These are phyloP conservation scores for Heterochromis multidens DNA, from an alignment of 2,113 vertebrate species.

Conservation along the genomic window DNA sequence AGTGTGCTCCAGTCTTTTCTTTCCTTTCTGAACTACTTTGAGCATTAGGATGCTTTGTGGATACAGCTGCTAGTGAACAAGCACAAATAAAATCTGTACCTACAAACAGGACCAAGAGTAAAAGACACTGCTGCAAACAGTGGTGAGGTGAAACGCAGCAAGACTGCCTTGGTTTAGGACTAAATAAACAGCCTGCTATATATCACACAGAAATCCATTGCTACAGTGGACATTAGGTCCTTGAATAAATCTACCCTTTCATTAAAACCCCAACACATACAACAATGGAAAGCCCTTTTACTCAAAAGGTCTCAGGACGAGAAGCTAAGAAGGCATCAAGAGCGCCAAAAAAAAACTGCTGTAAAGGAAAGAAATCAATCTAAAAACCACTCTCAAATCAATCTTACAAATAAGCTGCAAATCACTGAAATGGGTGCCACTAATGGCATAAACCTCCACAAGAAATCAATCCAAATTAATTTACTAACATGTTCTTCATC, in stretches of 20 bases:
- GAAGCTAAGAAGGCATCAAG: neutral
- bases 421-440: neutral
- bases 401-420: neutral
- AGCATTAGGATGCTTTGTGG: neutral
- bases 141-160: conserved; percentile 9
- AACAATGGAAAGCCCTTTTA: neutral
- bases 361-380: neutral
- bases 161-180: neutral
- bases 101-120: neutral
- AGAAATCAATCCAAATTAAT: neutral
- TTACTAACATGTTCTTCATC: neutral
- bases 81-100: neutral
- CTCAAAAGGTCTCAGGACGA: neutral
- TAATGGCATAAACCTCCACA: neutral
- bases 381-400: neutral
- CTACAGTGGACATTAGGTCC: neutral
- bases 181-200: conserved; percentile 22
- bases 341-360: neutral
- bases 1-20: neutral
- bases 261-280: conserved; percentile 18
- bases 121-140: neutral
- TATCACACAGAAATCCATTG: conserved; percentile 10
- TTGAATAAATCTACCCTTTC: conserved; percentile 44
- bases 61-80: neutral
- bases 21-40: neutral